phyloP scores from a whole-genome alignment of 2,113 vertebrate species.

The Cyanocitta stelleri region DNA sequence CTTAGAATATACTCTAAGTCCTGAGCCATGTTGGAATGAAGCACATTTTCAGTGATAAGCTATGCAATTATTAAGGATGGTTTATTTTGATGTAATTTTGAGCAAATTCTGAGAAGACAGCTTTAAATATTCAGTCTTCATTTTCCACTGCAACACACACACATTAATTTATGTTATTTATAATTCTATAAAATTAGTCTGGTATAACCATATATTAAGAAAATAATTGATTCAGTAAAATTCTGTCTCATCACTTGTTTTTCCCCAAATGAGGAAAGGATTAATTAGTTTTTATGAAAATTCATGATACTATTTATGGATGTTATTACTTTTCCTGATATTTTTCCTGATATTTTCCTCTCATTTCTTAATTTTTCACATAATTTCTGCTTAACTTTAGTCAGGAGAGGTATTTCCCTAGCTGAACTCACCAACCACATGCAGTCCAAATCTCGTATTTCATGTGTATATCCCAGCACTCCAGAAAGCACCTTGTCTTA shows the following conservation, averaged over 20 bases:
- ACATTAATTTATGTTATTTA: background rate
- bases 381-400: background rate
- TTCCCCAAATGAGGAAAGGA: background rate
- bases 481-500: background rate
- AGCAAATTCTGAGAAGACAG: background rate
- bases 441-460: background rate
- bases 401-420: background rate
- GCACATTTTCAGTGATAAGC: background rate
- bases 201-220: background rate
- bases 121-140: background rate
- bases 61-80: background rate
- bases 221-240: background rate
- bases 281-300: background rate
- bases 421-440: background rate
- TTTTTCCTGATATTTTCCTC: background rate
- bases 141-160: background rate
- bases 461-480: background rate
- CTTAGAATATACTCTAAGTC: background rate
- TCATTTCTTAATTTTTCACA: background rate
- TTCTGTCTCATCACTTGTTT: background rate
- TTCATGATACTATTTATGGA: background rate
- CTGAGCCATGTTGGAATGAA: background rate
- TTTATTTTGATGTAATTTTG: background rate
- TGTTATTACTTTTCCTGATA: background rate
- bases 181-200: background rate